These are phyloP conservation scores for Glaucidium brasilianum DNA, from an alignment of 2,113 vertebrate genomes.

Conservation along the genomic window DNA sequence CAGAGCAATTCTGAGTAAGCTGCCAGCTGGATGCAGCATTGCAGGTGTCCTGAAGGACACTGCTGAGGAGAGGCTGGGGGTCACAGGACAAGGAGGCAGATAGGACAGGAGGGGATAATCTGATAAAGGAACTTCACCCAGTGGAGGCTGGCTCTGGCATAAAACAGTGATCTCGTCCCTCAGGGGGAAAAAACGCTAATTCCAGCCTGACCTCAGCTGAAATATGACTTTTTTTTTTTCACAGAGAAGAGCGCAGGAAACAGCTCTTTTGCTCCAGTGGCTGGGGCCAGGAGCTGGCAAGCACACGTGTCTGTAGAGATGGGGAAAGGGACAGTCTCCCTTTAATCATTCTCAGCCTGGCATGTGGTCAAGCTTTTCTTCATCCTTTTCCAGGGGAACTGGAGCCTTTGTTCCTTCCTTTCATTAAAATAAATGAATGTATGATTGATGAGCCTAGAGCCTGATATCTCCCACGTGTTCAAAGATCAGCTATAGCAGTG, in stretches of 20 bases:
- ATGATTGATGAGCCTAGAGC: slow-evolving; percentile 14
- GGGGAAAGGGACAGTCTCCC: background rate
- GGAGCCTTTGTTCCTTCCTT: background rate
- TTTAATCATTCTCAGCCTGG: background rate
- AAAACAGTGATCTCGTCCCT: background rate
- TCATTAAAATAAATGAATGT: slow-evolving; percentile 18
- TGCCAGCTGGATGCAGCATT: background rate
- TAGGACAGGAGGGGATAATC: background rate
- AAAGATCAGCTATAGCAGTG: background rate
- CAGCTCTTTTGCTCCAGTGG: background rate
- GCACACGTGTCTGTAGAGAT: background rate
- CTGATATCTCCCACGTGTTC: slow-evolving; percentile 15
- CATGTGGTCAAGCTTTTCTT: slow-evolving; percentile 15
- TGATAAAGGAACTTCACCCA: background rate
- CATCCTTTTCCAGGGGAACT: background rate
- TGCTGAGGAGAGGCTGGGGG: background rate
- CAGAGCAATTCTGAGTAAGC: background rate
- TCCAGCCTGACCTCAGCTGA: background rate
- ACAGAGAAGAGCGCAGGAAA: background rate
- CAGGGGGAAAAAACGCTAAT: background rate
- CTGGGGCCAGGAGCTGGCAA: background rate
- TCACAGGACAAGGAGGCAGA: background rate
- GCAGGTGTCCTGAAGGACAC: background rate
- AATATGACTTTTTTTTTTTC: background rate
- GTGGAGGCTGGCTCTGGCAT: background rate